phyloP scores from a whole-genome alignment of 2,797 vertebrate species.

The Pseudopleuronectes americanus region DNA sequence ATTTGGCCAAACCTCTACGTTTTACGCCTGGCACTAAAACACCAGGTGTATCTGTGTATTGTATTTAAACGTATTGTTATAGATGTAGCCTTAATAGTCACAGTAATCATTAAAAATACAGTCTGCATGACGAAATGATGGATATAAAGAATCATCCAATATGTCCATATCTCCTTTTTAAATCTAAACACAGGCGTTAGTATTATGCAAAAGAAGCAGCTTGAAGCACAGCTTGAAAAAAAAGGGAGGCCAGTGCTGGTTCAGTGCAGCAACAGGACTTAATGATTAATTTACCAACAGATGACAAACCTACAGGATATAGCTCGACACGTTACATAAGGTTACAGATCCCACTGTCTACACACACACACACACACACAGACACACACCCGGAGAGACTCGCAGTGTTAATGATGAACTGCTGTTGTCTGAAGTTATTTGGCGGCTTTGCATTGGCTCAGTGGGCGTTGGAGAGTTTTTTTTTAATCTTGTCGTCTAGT shows the following conservation, averaged over 20 bases:
- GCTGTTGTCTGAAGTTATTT: conserved; percentile 53
- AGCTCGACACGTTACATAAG: conserved; percentile 68
- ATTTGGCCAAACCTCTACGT: too few species aligned
- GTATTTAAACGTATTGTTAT: too few species aligned
- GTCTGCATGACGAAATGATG: background rate
- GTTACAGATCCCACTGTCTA: conserved; percentile 53
- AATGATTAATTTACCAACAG: conserved; percentile 77
- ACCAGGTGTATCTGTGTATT: too few species aligned
- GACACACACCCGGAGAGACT: conserved; percentile 19
- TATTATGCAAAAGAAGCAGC: conserved; percentile 66
- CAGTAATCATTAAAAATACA: background rate
- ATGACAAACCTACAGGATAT: conserved; percentile 70
- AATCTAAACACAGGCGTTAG: conserved; percentile 10
- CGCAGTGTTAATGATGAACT: conserved; percentile 60
- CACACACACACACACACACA: conserved; percentile 22
- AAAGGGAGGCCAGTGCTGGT: conserved; percentile 50
- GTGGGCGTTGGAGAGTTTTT: background rate
- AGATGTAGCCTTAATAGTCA: too few species aligned
- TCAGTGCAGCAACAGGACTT: conserved; percentile 62
- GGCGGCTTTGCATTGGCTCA: conserved; percentile 31
- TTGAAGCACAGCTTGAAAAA: conserved; percentile 63
- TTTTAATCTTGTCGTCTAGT: background rate
- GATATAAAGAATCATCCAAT: background rate
- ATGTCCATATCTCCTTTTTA: conserved; percentile 5
- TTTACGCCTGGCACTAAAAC: too few species aligned